Base-by-base conservation (phyloP, 2,888 invertebrate species). In the Subacronicta megacephala region DNA sequence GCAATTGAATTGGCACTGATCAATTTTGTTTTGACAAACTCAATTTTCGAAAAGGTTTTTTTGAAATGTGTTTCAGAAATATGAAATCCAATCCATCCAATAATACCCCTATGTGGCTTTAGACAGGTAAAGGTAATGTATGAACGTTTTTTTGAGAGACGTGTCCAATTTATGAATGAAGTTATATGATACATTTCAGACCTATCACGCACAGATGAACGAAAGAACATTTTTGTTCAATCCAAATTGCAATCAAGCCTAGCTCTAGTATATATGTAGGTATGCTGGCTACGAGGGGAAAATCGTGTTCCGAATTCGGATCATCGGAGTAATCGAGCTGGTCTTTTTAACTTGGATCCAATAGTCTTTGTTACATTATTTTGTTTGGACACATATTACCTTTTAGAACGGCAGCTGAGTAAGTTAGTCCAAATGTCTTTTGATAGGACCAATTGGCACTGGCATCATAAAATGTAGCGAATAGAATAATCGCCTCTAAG, bases 221-320 rank as follows among this genome's bases (percentile, higher is more conserved):
- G n/a, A n/a, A 50, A 35, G 42, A 23, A 26, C 12, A 56, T 47
- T 62, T 62, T 42, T 52, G 43, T 55, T 45, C 38, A 56, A 62
- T 61, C 55, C 44, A 37, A 49, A 55, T 60, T 50, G 55, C 73
- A 66, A 72, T 72, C 63, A 73, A 59, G 55, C 36, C 42, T 36
- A 52, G 35, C 49, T 38, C 40, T 54, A 52, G 46, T 51, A 44
- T 52, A 40, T 46, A 41, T 47, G 36, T 46, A 41, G 44, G 36
- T 49, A 43, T 49, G 51, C 47, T 57, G 44, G 65, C 29, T 46
- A 42, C 46, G 57, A 57, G 33, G 59, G 62, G 52, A 69, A 69
- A 72, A 65, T 69, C 72, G 72, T 72, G 75, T 63, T 17, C 50
- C 42, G 72, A 69, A 75, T 74, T 66, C 56, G 50, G 47, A 16